Evolutionary conservation across 2,888 invertebrate species (phyloP).

Genomic region (Oscheius sp.): DNA sequence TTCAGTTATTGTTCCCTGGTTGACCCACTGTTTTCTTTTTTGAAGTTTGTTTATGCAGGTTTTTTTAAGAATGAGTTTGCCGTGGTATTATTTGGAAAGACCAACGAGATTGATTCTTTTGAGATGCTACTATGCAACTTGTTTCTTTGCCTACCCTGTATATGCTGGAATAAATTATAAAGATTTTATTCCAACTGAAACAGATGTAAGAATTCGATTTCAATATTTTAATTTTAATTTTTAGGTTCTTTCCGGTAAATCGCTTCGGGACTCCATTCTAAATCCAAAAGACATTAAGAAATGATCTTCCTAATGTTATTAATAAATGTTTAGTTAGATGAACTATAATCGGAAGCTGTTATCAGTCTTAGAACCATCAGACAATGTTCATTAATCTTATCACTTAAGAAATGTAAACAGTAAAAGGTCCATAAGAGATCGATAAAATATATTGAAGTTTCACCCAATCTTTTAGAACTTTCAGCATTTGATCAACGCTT

Average conservation of each 20-base stretch:
- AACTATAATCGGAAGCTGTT: too few relatives aligned
- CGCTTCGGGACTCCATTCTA: slow-evolving; percentile 42
- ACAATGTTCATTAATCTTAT: too few relatives aligned
- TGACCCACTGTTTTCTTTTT: background rate
- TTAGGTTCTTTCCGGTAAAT: slow-evolving; percentile 40
- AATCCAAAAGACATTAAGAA: slow-evolving; percentile 35
- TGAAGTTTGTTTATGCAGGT: background rate
- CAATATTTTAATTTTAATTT: background rate
- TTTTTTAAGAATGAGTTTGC: slow-evolving; percentile 10
- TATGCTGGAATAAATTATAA: slow-evolving; percentile 11
- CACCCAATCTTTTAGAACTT: too few relatives aligned
- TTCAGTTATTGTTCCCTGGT: background rate
- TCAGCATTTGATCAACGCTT: too few relatives aligned
- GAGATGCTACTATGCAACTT: slow-evolving; percentile 13
- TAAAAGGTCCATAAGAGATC: too few relatives aligned
- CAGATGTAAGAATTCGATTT: slow-evolving; percentile 3
- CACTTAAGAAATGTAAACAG: too few relatives aligned
- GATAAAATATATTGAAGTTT: too few relatives aligned
- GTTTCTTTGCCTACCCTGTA: background rate
- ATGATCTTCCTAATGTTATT: slow-evolving; percentile 1
- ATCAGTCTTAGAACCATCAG: too few relatives aligned
- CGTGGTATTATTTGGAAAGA: slow-evolving; percentile 15
- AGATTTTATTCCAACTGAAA: background rate
- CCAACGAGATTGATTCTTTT: background rate
- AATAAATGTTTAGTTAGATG: background rate